phyloP scores from a whole-genome alignment of 2,113 vertebrate species.

The Anser cygnoides region DNA sequence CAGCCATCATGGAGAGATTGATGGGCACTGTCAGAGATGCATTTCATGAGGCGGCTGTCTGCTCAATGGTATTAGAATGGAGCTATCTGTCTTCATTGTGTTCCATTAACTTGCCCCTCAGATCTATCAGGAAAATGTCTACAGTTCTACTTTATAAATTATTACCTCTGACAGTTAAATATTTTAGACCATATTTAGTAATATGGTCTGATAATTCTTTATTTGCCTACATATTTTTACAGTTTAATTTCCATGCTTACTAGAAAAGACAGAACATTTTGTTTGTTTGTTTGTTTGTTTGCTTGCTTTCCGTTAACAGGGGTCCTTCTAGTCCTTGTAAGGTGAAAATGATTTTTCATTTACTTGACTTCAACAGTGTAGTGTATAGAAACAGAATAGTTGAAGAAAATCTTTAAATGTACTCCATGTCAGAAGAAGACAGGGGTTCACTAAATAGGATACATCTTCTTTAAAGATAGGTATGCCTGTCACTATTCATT shows the following conservation, averaged over 20 bases:
- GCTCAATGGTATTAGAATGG: constrained; percentile 66
- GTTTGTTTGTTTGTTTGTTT: background rate
- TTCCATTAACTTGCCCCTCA: constrained; percentile 77
- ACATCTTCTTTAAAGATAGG: background rate
- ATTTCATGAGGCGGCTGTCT: constrained; percentile 71
- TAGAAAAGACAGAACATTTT: background rate
- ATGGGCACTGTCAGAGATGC: constrained; percentile 74
- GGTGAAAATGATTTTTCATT: background rate
- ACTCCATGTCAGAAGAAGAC: background rate
- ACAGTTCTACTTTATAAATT: constrained; percentile 70
- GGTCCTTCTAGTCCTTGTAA: background rate
- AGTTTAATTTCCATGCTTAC: background rate
- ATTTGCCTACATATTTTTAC: constrained; percentile 6
- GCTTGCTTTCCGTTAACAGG: background rate
- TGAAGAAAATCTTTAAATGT: background rate
- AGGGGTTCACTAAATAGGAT: background rate
- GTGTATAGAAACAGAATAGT: background rate
- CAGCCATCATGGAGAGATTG: constrained; percentile 73
- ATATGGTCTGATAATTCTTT: constrained; percentile 44
- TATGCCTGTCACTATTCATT: background rate
- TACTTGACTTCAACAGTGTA: background rate
- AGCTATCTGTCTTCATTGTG: constrained; percentile 81
- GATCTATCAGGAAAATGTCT: constrained; percentile 75
- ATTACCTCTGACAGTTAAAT: constrained; percentile 73
- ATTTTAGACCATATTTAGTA: constrained; percentile 72